Conservation (phyloP, 2,888 invertebrate genomes). For the Barypeithes pellucidus region DNA sequence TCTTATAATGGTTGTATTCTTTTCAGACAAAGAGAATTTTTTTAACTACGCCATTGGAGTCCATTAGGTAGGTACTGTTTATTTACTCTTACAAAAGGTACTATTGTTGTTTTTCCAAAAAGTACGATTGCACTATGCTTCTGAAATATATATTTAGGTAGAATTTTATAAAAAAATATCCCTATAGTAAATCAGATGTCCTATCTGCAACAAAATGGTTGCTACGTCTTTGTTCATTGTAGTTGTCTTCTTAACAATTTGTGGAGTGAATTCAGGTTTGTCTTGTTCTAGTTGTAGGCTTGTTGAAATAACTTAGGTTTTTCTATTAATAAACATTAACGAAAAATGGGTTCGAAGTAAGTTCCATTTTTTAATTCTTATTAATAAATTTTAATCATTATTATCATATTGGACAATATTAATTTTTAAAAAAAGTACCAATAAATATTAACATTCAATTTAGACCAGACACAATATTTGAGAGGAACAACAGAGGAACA, state of each 20-base stretch:
- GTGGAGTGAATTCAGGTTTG: conserved; percentile 1
- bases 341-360: too few species aligned
- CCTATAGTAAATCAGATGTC: background rate
- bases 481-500: too few species aligned
- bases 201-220: background rate
- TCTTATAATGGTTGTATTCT: too few species aligned
- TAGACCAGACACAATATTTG: too few species aligned
- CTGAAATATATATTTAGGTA: background rate
- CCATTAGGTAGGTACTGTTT: background rate
- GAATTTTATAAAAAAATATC: background rate
- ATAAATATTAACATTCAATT: too few species aligned
- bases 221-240: background rate
- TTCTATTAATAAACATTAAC: too few species aligned
- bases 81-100: background rate
- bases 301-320: too few species aligned
- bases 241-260: background rate
- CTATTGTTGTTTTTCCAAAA: background rate
- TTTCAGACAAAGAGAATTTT: too few species aligned
- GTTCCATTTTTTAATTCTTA: too few species aligned
- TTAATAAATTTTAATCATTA: too few species aligned
- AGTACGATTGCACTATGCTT: background rate
- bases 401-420: too few species aligned
- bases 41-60: background rate
- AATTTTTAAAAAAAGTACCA: too few species aligned
- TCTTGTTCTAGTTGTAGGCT: background rate